Percentiles rank a stretch among this genome's conserved stretches.
These are phyloP conservation scores for Athalia rosae DNA, from an alignment of 2,888 invertebrate genomes.

Conservation along the genomic window DNA sequence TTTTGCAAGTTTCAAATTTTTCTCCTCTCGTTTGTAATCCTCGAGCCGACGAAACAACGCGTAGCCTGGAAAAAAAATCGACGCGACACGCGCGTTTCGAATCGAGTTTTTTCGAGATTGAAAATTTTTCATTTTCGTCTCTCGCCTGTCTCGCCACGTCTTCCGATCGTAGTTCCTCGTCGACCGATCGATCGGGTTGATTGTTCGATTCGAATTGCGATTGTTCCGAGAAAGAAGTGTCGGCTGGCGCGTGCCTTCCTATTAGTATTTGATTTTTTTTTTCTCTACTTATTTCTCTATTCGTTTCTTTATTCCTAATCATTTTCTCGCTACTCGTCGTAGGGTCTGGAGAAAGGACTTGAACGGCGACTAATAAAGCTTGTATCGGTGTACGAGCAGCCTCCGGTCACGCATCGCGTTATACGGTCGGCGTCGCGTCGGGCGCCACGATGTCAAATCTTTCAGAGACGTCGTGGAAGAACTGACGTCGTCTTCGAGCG, in stretches of 20 bases:
- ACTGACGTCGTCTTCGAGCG: constrained; percentile 37
- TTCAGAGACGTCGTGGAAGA: constrained; percentile 45
- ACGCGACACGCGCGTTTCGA: too few species aligned
- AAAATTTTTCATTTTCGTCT: too few species aligned
- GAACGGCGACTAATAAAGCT: constrained; percentile 29
- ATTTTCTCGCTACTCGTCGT: too few species aligned
- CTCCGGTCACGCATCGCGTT: constrained; percentile 66
- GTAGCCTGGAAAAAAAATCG: too few species aligned
- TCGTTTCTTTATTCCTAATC: neutral
- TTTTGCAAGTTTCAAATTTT: neutral
- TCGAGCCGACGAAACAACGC: too few species aligned
- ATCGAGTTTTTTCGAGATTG: too few species aligned
- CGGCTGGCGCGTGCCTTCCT: constrained; percentile 60
- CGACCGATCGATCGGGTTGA: too few species aligned
- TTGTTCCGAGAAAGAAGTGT: constrained; percentile 52
- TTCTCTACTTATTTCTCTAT: too few species aligned
- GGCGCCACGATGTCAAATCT: constrained; percentile 64
- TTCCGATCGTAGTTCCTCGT: neutral
- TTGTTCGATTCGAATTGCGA: constrained; percentile 28
- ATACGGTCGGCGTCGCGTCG: constrained; percentile 50
- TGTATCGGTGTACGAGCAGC: constrained; percentile 57
- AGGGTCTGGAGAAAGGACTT: constrained; percentile 54
- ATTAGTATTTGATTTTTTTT: too few species aligned
- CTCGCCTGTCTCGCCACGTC: neutral
- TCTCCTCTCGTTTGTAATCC: too few species aligned